phyloP scores from a whole-genome alignment of 2,113 vertebrate genomes.

The Oriolus oriolus region DNA sequence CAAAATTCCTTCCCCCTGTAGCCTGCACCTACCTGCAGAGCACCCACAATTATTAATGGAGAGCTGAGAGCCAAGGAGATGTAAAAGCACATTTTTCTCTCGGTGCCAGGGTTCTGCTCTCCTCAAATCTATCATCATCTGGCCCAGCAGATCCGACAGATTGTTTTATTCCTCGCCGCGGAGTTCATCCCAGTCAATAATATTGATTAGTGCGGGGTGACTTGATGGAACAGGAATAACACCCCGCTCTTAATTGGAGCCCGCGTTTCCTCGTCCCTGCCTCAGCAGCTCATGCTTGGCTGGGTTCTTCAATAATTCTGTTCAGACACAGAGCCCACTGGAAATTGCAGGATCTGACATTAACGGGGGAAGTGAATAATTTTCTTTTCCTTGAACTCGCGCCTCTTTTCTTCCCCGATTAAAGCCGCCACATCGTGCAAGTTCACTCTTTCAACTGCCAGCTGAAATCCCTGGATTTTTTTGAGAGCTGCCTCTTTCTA shows the following conservation, averaged over 20 bases:
- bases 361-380: conserved; percentile 1
- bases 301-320: conserved; percentile 73
- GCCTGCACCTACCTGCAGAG: not conserved
- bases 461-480: not conserved
- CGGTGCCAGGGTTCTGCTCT: not conserved
- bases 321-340: conserved; percentile 45
- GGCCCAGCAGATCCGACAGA: not conserved
- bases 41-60: not conserved
- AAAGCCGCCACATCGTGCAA: not conserved
- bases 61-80: not conserved
- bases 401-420: not conserved
- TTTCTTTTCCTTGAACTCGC: not conserved
- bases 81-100: not conserved
- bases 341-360: not conserved
- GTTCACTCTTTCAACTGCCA: not conserved
- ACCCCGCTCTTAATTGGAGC: not conserved
- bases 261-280: conserved; percentile 23
- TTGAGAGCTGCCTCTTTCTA: not conserved
- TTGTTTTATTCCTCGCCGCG: conserved; percentile 31
- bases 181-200: conserved; percentile 69
- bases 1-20: not conserved
- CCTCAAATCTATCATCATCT: not conserved
- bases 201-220: conserved; percentile 77
- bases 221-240: conserved; percentile 72
- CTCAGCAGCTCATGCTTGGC: conserved; percentile 50